Conservation (phyloP, 2,888 invertebrate species). For the Punctoribates punctum region DNA sequence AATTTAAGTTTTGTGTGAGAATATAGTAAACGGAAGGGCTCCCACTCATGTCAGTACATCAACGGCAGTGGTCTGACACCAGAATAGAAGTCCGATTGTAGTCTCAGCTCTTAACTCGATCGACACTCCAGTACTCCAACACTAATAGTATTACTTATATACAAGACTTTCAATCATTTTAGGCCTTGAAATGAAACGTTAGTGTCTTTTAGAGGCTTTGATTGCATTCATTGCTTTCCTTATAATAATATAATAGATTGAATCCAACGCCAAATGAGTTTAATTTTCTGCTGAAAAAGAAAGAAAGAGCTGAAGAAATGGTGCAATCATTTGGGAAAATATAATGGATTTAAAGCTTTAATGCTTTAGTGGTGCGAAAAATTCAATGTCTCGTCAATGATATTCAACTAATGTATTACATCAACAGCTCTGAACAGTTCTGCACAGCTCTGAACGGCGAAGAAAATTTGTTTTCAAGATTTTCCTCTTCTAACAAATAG, state of each 20-base stretch:
- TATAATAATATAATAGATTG: not conserved
- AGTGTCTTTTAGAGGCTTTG: not conserved
- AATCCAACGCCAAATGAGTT: not conserved
- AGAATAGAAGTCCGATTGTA: not conserved
- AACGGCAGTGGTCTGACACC: not conserved
- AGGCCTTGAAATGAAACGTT: conserved; percentile 25
- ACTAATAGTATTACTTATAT: no score
- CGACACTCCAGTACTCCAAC: not conserved
- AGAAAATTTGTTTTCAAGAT: not conserved
- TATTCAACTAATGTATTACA: not conserved
- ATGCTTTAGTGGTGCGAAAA: conserved; percentile 12
- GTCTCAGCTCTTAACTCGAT: not conserved
- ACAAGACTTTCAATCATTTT: not conserved
- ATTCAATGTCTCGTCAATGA: not conserved
- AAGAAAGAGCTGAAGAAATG: not conserved
- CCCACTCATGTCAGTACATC: conserved; percentile 4
- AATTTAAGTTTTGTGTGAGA: conserved; percentile 1
- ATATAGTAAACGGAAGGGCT: conserved; percentile 29
- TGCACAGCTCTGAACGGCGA: no score
- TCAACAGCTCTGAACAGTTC: not conserved
- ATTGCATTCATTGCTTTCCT: conserved; percentile 22
- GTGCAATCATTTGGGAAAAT: conserved; percentile 15
- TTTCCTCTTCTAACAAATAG: not conserved
- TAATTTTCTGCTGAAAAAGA: conserved; percentile 3
- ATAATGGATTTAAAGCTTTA: not conserved